Base-by-base conservation (phyloP, 2,888 invertebrate species). In the Papilio protenor region DNA sequence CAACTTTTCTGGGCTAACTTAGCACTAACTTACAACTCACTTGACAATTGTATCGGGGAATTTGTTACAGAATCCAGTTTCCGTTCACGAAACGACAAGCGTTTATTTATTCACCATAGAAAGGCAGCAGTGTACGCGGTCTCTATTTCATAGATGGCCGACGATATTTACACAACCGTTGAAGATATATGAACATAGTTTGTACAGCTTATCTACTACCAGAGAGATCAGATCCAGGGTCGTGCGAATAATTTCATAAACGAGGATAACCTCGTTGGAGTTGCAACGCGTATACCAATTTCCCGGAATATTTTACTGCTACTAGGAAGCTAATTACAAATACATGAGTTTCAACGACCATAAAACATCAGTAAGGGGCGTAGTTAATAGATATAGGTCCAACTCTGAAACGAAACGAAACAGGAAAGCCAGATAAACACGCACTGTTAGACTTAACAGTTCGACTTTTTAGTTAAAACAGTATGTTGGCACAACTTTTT, bases 1-100 rank as follows among this genome's bases (percentile, higher is more conserved):
- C 77, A 75, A 78, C 80, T 83, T 84, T 83, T 83, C 83, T 81
- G 77, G 81, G 82, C 82, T 84, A 85, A 81, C 85, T 82, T 80
- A 81, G 82, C 83, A 84, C 85, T 88, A 89, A 89, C 84, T 88
- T 86, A 86, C 81, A 81, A 81, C 80, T 80, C 83, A 84, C 84
- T 85, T 88, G 90, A 90, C 89, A 90, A 90, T 90, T 88, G 89
- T 86, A 87, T 87, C 86, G 87, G 83, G 82, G 87, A 88, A 88
- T 89, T 88, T 85, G 87, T 87, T 88, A 89, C 87, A 87, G 88
- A 87, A 87, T 84, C 78, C 81, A 82, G 81, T 84, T 84, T 85
- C 85, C 85, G 84, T 82, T 84, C 81, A 79, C 79, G 79, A 64
- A 80, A 80, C 80, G 83, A 83, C 83, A 82, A 81, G 81, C 74